Percentiles rank a stretch among this genome's conserved stretches.
Evolutionary conservation across 2,113 vertebrate genomes (phyloP).

Genomic region (Mixornis gularis): DNA sequence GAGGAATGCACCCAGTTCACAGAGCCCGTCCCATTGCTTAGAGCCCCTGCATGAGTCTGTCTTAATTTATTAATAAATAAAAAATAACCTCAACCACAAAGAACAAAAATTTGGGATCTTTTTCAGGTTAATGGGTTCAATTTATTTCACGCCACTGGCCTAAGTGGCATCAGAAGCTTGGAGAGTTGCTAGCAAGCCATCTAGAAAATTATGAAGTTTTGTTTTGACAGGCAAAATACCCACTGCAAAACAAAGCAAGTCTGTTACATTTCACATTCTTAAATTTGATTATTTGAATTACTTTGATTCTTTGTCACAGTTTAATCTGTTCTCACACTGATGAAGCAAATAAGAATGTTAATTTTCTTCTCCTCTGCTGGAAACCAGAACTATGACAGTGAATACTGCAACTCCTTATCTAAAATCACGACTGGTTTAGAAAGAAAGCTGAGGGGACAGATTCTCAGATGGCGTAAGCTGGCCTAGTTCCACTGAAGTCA

Average conservation of each 20-base stretch:
- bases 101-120: not conserved
- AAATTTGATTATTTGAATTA: not conserved
- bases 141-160: not conserved
- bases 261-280: not conserved
- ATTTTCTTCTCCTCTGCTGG: not conserved
- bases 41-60: not conserved
- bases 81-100: not conserved
- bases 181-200: not conserved
- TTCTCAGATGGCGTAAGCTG: not conserved
- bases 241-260: not conserved
- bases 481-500: constrained; percentile 11
- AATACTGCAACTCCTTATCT: not conserved
- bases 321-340: not conserved
- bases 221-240: not conserved
- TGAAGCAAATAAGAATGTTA: not conserved
- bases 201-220: not conserved
- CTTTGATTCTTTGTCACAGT: not conserved
- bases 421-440: not conserved
- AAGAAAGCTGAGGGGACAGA: constrained; percentile 3
- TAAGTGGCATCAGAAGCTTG: not conserved
- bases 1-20: not conserved
- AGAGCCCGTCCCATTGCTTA: not conserved
- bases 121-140: not conserved
- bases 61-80: not conserved
- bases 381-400: not conserved